Evolutionary conservation across 1,140 invertebrate species (phyloP).

Genomic region (Pectinophora gossypiella): DNA sequence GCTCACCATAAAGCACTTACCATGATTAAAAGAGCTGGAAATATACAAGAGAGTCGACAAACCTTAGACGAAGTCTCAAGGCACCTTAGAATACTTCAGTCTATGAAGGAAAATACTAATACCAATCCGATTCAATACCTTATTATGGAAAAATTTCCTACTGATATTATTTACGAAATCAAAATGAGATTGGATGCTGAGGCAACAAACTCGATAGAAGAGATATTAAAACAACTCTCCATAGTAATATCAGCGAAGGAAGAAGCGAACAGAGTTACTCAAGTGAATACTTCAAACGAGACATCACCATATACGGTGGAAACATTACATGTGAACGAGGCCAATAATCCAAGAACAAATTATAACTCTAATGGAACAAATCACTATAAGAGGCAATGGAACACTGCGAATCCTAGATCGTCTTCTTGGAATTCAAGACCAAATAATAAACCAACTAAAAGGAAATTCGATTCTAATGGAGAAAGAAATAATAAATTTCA

Average conservation of each 20-base stretch:
- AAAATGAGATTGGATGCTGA: slow-evolving; percentile 5
- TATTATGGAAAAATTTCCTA: background rate
- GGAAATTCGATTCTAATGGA: background rate
- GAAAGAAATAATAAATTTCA: background rate
- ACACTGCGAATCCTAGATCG: background rate
- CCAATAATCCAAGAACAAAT: background rate
- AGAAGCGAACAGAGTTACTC: background rate
- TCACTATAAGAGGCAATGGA: background rate
- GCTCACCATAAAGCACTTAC: no score
- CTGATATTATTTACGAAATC: slow-evolving; percentile 7
- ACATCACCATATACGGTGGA: background rate
- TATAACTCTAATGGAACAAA: background rate
- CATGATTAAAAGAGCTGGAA: no score
- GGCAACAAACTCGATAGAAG: background rate
- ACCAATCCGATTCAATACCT: no score
- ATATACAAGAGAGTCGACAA: no score
- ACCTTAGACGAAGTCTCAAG: no score
- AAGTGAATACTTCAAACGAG: background rate
- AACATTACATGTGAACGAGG: background rate
- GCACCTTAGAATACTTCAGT: no score
- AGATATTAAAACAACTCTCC: background rate
- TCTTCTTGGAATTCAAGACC: no score
- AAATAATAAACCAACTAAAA: no score
- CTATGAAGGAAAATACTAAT: no score
- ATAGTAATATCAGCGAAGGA: background rate